Conservation (phyloP, 2,888 invertebrate genomes). For the Cataglyphis livida region DNA sequence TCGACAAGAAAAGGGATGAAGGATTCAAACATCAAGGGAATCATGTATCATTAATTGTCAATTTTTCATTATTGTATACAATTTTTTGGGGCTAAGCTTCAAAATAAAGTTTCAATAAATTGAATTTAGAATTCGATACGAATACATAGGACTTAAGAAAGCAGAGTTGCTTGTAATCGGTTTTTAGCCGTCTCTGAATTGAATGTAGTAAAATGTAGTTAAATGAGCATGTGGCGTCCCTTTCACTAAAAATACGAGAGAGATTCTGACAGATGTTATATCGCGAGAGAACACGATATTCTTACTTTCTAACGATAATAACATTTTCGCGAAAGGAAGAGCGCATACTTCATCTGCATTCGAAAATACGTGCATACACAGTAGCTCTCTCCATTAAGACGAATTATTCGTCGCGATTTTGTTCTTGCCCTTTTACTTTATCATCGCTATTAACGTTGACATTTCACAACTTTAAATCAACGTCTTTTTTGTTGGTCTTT, state of each 20-base stretch:
- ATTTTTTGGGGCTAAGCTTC: not conserved
- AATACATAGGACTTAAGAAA: not conserved
- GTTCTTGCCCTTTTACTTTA: conserved; percentile 39
- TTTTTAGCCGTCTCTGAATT: not conserved
- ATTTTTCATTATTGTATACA: not conserved
- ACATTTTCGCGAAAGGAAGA: conserved; percentile 58
- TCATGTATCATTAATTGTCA: not conserved
- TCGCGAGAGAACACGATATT: conserved; percentile 11
- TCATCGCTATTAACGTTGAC: not conserved
- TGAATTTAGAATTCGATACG: not conserved
- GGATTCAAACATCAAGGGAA: not conserved
- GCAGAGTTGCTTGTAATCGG: not conserved
- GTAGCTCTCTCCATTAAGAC: conserved; percentile 33
- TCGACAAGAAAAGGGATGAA: not conserved
- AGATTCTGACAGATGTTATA: conserved; percentile 47
- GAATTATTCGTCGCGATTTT: conserved; percentile 35
- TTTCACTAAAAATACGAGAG: conserved; percentile 26
- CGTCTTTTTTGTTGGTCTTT: too few species aligned
- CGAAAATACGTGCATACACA: conserved; percentile 42
- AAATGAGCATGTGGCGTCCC: conserved; percentile 6
- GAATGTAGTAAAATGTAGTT: not conserved
- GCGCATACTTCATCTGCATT: conserved; percentile 58
- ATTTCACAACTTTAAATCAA: conserved; percentile 6
- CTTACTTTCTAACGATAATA: conserved; percentile 68
- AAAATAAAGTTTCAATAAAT: not conserved